These are phyloP conservation scores for Lasiommata megera DNA, from an alignment of 2,888 invertebrate species.

Conservation along the genomic window DNA sequence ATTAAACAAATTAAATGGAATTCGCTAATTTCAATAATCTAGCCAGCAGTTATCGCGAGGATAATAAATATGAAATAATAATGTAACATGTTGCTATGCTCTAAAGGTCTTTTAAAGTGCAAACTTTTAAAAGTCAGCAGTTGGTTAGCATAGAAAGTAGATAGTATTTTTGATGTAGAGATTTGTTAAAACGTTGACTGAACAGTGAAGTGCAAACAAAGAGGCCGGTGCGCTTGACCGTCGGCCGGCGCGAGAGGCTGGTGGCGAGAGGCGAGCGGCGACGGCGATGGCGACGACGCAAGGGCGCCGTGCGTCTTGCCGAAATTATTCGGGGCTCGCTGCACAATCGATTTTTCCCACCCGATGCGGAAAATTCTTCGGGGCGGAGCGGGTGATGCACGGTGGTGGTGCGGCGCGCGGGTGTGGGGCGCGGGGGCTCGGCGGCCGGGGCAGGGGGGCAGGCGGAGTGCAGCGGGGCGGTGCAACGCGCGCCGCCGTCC, in stretches of 20 bases:
- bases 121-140: too few relatives aligned
- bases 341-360: constrained; percentile 82
- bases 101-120: too few relatives aligned
- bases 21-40: too few relatives aligned
- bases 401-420: constrained; percentile 53
- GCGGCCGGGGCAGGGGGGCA: constrained; percentile 60
- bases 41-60: too few relatives aligned
- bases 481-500: constrained; percentile 77
- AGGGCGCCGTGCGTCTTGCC: constrained; percentile 81
- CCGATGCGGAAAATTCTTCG: constrained; percentile 80
- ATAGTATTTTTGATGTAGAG: too few relatives aligned
- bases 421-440: constrained; percentile 45
- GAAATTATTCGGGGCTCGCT: constrained; percentile 80
- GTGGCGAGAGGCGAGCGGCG: constrained; percentile 40
- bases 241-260: constrained; percentile 27
- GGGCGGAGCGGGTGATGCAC: constrained; percentile 73
- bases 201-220: too few relatives aligned
- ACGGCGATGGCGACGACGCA: constrained; percentile 55
- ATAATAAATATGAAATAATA: too few relatives aligned
- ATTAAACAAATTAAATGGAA: too few relatives aligned
- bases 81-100: too few relatives aligned
- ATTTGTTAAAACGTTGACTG: too few relatives aligned
- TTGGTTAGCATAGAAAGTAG: too few relatives aligned
- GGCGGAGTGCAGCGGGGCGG: constrained; percentile 80
- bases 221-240: neutral